A percentile compares a stretch with the other conserved stretches of the same genome.
These are phyloP conservation scores for Polyommatus iphigenia DNA, from an alignment of 2,888 invertebrate genomes.

Conservation along the genomic window DNA sequence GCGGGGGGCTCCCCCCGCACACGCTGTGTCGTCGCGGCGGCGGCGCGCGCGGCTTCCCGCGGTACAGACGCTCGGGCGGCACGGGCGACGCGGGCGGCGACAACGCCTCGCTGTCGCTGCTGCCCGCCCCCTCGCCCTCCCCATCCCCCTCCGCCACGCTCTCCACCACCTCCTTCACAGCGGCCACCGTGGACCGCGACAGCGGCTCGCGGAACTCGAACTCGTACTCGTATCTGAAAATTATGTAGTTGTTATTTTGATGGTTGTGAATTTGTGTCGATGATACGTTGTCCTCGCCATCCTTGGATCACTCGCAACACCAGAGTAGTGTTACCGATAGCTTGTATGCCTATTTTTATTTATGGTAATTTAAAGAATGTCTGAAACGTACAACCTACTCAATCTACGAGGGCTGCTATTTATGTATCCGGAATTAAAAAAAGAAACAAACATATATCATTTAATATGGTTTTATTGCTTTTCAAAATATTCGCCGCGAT, in stretches of 20 bases:
- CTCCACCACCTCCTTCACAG: slow-evolving; percentile 29
- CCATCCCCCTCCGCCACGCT: slow-evolving; percentile 35
- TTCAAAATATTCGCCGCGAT: too few relatives aligned
- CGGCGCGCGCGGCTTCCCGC: slow-evolving; percentile 85
- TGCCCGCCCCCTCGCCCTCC: slow-evolving; percentile 37
- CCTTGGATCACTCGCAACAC: too few relatives aligned
- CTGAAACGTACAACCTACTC: too few relatives aligned
- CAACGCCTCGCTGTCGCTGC: slow-evolving; percentile 62
- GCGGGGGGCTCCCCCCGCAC: slow-evolving; percentile 88
- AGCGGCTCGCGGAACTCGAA: slow-evolving; percentile 36
- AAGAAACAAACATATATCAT: too few relatives aligned
- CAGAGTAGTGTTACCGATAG: too few relatives aligned
- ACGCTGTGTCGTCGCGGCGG: slow-evolving; percentile 87
- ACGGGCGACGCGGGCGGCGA: slow-evolving; percentile 71
- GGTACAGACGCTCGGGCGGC: slow-evolving; percentile 74
- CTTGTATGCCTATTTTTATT: too few relatives aligned
- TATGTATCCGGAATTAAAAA: too few relatives aligned
- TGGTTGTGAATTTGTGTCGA: too few relatives aligned
- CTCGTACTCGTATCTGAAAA: slow-evolving; percentile 39
- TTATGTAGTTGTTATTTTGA: neutral
- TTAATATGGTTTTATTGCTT: too few relatives aligned
- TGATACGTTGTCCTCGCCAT: too few relatives aligned
- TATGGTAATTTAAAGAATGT: too few relatives aligned
- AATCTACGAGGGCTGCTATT: too few relatives aligned
- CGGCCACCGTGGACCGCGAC: slow-evolving; percentile 28